Percentiles rank a stretch among this genome's conserved stretches.
These are phyloP conservation scores for Paguma larvata DNA, from an alignment of 2,797 vertebrate genomes.

Conservation along the genomic window DNA sequence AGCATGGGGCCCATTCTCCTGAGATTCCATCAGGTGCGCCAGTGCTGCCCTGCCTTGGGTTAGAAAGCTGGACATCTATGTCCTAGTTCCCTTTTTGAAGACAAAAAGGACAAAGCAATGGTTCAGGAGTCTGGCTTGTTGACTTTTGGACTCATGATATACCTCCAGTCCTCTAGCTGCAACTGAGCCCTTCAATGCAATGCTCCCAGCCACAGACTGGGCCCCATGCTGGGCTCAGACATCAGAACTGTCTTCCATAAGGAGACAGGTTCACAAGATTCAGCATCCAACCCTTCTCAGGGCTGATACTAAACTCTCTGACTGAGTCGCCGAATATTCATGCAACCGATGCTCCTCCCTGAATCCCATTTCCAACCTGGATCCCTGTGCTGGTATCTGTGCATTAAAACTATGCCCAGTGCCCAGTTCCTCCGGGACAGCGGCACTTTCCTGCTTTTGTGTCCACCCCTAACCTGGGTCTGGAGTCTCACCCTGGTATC, in stretches of 20 bases:
- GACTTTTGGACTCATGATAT: background rate
- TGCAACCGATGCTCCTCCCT: background rate
- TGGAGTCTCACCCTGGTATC: background rate
- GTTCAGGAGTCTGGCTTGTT: background rate
- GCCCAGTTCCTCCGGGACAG: background rate
- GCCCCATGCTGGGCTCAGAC: background rate
- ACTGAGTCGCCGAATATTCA: background rate
- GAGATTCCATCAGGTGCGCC: background rate
- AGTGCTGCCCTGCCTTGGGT: too few relatives aligned
- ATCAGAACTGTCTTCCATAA: background rate
- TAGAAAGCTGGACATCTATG: background rate
- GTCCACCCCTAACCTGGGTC: too few relatives aligned
- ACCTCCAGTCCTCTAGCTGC: background rate
- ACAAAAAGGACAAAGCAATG: background rate
- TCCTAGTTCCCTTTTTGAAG: background rate
- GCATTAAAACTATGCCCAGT: background rate
- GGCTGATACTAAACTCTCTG: background rate
- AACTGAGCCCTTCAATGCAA: background rate
- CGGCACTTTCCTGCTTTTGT: background rate
- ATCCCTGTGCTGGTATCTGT: background rate
- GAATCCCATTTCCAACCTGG: background rate
- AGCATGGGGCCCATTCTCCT: background rate
- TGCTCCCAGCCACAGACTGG: background rate
- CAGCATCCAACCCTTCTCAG: background rate
- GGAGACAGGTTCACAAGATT: background rate